Base-by-base conservation (phyloP, 2,113 vertebrate species). In the Phaethornis superciliosus region DNA sequence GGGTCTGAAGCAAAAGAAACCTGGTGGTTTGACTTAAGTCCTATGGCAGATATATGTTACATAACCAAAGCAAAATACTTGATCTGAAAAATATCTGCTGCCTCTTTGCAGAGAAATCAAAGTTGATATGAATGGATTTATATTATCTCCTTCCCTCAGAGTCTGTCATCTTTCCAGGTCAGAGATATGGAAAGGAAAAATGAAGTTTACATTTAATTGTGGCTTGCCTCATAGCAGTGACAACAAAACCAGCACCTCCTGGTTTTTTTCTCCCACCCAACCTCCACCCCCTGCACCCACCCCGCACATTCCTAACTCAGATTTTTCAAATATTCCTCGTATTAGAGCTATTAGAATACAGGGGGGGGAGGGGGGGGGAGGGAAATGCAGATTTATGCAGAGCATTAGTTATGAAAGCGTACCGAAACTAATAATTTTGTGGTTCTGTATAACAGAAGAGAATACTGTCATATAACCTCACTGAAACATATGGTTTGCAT, bases 81-180 rank as follows among this genome's bases (percentile, higher is more conserved):
- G 91, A 97, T 97, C 94, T 95, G 96, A 98, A 97, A 97, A 35
- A 32, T 97, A 93, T 94, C 95, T 91, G 80, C 87, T 96, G 94
- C 74, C 72, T 97, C 67, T 83, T 88, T 93, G 91, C 80, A 94
- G 82, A 96, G 91, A 96, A 74, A 87, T 56, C 90, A 87, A 92
- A 95, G 78, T 83, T 95, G 96, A 97, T 94, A 95, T 94, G 92
- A 90, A 95, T 96, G 97, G 97, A 97, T 98, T 97, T 92, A 96
- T 96, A 97, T 98, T 97, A 98, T 94, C 94, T 97, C 26, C 70
- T 62, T 85, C 83, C 94, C 84, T 89, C 13, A 94, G 95, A 93
- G 96, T 86, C 20, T 33, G 24, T 92, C 93, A 94, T 96, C 93
- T 96, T 97, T 88, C 85, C 49, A 90, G 89, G 93, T 97, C 91